A percentile compares a stretch with the other conserved stretches of the same genome.
Conservation (phyloP, 2,888 invertebrate species). For the Gisinianus flammeolus region DNA sequence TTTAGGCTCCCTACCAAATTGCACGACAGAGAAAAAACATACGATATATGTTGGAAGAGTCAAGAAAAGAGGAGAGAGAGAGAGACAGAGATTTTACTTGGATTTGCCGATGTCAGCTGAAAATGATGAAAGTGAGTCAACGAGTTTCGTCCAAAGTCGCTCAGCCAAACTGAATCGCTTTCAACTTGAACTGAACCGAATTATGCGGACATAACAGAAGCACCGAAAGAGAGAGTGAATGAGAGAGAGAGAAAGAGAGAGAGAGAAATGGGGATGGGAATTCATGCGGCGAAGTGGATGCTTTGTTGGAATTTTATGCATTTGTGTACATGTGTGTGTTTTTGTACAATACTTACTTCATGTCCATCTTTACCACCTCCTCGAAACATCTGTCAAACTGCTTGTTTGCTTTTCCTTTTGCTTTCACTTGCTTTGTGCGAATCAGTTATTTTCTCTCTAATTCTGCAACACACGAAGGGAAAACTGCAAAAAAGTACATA, state of each 20-base stretch:
- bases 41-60: neutral
- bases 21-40: neutral
- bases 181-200: no score
- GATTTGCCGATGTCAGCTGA: constrained; percentile 41
- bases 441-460: no score
- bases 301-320: constrained; percentile 6
- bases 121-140: constrained; percentile 37
- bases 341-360: neutral
- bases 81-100: constrained; percentile 29
- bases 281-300: no score
- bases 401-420: no score
- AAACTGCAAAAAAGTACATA: no score
- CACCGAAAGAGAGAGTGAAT: no score
- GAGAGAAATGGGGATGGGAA: no score
- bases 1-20: neutral
- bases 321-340: no score
- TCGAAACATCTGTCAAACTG: constrained; percentile 33
- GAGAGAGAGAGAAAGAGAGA: no score
- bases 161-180: constrained; percentile 17
- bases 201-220: no score
- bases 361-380: constrained; percentile 30
- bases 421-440: no score
- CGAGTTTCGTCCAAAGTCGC: constrained; percentile 7
- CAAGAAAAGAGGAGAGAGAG: neutral
- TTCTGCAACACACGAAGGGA: neutral